Conservation (phyloP, 2,888 invertebrate species). For the Chaitophorus viminalis region DNA sequence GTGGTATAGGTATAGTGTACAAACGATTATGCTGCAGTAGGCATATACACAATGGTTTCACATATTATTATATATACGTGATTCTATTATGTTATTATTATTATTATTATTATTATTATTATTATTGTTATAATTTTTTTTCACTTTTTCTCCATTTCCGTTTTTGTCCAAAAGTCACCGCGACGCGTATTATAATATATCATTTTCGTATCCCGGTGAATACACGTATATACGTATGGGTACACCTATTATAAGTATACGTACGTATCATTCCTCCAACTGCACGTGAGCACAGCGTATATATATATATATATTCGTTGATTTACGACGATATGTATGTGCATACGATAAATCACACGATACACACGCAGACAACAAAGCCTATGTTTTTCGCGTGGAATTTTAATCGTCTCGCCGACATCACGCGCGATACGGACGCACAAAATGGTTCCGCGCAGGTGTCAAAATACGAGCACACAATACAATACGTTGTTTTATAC, state of each 20-base stretch:
- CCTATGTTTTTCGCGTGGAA: not conserved
- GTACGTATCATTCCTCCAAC: no score
- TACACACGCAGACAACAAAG: no score
- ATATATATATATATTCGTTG: no score
- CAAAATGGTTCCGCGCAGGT: slow-evolving; percentile 51
- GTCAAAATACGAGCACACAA: slow-evolving; percentile 20
- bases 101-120: no score
- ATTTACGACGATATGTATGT: not conserved
- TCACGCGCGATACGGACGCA: not conserved
- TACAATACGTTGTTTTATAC: not conserved
- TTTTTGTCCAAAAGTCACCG: no score
- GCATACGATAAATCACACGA: not conserved
- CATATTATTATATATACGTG: no score
- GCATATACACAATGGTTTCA: no score
- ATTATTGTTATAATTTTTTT: no score
- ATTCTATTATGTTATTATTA: no score
- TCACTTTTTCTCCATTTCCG: no score
- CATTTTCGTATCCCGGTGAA: not conserved
- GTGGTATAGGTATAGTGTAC: no score
- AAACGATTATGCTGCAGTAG: no score
- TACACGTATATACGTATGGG: not conserved
- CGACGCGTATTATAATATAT: not conserved
- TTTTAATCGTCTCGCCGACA: not conserved
- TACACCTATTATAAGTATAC: not conserved
- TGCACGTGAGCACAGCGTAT: not conserved